Evolutionary conservation across 1,140 invertebrate species (phyloP).

Genomic region (Eueides isabella): DNA sequence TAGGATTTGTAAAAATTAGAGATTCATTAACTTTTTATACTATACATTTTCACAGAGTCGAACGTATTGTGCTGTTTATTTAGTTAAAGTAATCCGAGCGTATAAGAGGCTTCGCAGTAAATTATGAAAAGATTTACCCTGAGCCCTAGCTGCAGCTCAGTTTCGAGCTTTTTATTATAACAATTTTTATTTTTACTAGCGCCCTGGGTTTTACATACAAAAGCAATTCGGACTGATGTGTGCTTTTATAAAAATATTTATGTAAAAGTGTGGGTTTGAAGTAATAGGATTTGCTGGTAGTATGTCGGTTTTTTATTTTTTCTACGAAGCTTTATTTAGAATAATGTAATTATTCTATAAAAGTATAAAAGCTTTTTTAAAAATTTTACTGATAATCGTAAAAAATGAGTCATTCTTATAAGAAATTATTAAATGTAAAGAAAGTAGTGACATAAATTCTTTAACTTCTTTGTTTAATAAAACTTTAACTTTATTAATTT

Average conservation of each 20-base stretch:
- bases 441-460: no score
- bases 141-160: background rate
- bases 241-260: background rate
- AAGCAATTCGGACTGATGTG: background rate
- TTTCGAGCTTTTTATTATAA: background rate
- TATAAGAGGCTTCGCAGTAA: slow-evolving; percentile 10
- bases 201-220: slow-evolving; percentile 6
- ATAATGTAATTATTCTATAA: background rate
- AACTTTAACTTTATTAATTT: no score
- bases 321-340: background rate
- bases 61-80: background rate
- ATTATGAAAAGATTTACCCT: slow-evolving; percentile 12
- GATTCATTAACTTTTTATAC: background rate
- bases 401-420: background rate
- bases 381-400: background rate
- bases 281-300: slow-evolving; percentile 7
- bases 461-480: no score
- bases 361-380: background rate
- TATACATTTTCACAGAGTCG: background rate
- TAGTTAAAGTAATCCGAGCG: slow-evolving; percentile 6
- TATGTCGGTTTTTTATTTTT: background rate
- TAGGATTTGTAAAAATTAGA: background rate
- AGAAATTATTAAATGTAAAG: no score
- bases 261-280: background rate
- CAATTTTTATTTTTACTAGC: slow-evolving; percentile 9